These are phyloP conservation scores for Tenthredo amoena DNA, from an alignment of 2,888 invertebrate species.

Conservation along the genomic window DNA sequence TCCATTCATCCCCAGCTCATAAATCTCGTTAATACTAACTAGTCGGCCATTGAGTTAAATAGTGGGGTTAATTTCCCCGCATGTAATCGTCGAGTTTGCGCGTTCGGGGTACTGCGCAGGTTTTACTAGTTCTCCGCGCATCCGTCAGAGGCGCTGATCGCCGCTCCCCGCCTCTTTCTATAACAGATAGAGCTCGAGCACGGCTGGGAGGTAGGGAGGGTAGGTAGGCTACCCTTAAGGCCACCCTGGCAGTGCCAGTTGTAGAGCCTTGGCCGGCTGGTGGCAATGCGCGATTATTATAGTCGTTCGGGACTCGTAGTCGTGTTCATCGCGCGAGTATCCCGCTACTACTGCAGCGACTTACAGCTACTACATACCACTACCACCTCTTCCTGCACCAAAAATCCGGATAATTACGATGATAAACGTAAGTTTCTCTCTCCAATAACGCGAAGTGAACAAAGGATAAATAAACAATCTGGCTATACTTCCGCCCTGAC, in stretches of 20 bases:
- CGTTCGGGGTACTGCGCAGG: constrained; percentile 5
- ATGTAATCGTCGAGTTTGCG: not conserved
- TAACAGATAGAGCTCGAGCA: not conserved
- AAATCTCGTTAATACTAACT: not conserved
- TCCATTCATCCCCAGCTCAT: not conserved
- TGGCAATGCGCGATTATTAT: constrained; percentile 47
- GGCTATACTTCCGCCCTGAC: constrained; percentile 3
- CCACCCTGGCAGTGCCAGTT: constrained; percentile 49
- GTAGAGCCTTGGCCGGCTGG: constrained; percentile 49
- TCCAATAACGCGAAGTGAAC: constrained; percentile 18
- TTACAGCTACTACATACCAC: constrained; percentile 10
- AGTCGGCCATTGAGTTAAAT: not conserved
- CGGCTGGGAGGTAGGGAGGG: not conserved
- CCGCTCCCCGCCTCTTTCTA: not conserved
- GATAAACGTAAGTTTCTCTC: constrained; percentile 32
- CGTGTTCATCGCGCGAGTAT: constrained; percentile 11
- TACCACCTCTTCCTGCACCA: not conserved
- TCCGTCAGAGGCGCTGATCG: constrained; percentile 12
- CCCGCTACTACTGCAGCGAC: constrained; percentile 6
- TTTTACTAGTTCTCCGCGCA: constrained; percentile 19
- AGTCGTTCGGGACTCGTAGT: constrained; percentile 24
- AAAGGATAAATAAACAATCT: not conserved
- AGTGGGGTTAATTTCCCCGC: not conserved
- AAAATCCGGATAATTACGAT: constrained; percentile 30
- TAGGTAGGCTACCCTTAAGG: constrained; percentile 32